Percentiles rank a stretch among this genome's conserved stretches.
Conservation (phyloP, 2,113 vertebrate species). For the Caranx melampygus region DNA sequence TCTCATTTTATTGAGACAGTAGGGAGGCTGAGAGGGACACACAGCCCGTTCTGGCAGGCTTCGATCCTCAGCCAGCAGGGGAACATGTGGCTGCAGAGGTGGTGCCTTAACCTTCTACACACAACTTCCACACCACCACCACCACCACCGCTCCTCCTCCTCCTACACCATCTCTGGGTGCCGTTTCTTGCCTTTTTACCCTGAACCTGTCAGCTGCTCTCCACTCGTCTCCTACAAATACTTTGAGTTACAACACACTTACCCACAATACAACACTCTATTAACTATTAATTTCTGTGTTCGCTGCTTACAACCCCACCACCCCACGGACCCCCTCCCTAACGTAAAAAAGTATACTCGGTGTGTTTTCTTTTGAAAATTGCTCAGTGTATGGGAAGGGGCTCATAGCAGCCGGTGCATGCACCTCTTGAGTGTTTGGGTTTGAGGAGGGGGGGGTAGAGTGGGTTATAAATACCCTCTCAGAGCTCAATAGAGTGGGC, state of each 20-base stretch:
- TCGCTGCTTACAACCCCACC: constrained; percentile 53
- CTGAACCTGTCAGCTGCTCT: constrained; percentile 56
- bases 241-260: constrained; percentile 67
- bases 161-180: constrained; percentile 40
- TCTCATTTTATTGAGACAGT: constrained; percentile 69
- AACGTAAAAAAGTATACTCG: constrained; percentile 55
- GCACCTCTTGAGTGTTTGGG: constrained; percentile 75
- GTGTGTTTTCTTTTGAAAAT: constrained; percentile 79
- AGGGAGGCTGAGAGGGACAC: constrained; percentile 73
- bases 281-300: constrained; percentile 80
- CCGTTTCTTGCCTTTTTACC: constrained; percentile 54
- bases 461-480: constrained; percentile 85
- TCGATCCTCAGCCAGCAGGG: constrained; percentile 75
- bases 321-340: constrained; percentile 47
- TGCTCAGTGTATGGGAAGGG: constrained; percentile 69
- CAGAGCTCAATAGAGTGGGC: constrained; percentile 81
- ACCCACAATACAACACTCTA: constrained; percentile 72
- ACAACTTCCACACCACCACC: background rate
- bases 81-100: constrained; percentile 71
- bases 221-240: constrained; percentile 64
- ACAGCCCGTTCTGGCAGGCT: constrained; percentile 66
- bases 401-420: constrained; percentile 66
- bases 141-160: constrained; percentile 10
- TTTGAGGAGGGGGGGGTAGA: constrained; percentile 46
- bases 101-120: constrained; percentile 65